Conservation (phyloP, 2,888 invertebrate genomes). For the Tetheella fluctuosa region DNA sequence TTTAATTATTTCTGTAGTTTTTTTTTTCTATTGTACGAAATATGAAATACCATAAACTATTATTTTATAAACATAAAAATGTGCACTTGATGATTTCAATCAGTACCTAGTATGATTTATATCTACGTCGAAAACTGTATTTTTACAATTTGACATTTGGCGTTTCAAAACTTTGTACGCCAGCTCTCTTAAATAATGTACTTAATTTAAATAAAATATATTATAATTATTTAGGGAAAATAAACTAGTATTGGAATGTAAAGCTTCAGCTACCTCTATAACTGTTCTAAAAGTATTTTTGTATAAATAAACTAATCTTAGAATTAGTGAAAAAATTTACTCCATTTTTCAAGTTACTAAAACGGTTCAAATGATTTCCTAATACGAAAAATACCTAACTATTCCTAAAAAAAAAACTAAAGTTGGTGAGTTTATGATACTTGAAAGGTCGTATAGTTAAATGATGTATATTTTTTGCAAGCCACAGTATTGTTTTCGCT, state of each 20-base stretch:
- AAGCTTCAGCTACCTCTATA: slow-evolving; percentile 78
- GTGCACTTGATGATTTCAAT: not conserved
- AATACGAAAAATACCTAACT: slow-evolving; percentile 36
- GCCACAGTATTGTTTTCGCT: slow-evolving; percentile 64
- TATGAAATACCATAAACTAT: no score
- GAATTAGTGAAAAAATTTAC: slow-evolving; percentile 52
- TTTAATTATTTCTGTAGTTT: slow-evolving; percentile 6
- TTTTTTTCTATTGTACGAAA: not conserved
- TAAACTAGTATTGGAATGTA: slow-evolving; percentile 48
- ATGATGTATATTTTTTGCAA: slow-evolving; percentile 76
- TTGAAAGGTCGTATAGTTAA: slow-evolving; percentile 20
- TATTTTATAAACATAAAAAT: no score
- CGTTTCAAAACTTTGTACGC: not conserved
- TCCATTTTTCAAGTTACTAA: slow-evolving; percentile 49
- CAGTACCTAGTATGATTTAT: no score
- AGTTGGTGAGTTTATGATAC: slow-evolving; percentile 1
- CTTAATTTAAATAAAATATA: slow-evolving; percentile 62
- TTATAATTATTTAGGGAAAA: slow-evolving; percentile 45
- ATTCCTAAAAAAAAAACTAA: slow-evolving; percentile 13
- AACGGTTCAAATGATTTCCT: slow-evolving; percentile 54
- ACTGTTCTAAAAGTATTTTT: slow-evolving; percentile 78
- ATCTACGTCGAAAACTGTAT: not conserved
- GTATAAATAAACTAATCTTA: slow-evolving; percentile 65
- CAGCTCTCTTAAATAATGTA: slow-evolving; percentile 54
- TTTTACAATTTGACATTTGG: not conserved